phyloP scores from a whole-genome alignment of 2,113 vertebrate species.

The Colistium nudipinnis region DNA sequence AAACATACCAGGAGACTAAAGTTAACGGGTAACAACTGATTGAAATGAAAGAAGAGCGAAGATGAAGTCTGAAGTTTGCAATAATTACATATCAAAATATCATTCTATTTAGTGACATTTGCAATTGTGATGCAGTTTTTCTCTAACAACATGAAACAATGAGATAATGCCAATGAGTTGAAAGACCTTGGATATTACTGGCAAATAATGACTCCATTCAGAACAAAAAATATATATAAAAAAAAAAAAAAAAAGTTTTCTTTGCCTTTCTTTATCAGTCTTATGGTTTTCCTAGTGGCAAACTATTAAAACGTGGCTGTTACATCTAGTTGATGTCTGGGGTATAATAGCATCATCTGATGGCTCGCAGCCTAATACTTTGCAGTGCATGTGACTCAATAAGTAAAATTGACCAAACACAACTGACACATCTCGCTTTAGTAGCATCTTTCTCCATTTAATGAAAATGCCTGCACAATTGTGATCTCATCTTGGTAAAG shows the following conservation, averaged over 20 bases:
- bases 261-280: too few relatives aligned
- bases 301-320: conserved; percentile 4
- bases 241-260: not conserved
- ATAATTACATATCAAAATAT: too few relatives aligned
- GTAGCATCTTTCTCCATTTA: conserved; percentile 23
- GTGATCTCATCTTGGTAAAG: conserved; percentile 31
- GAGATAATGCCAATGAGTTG: not conserved
- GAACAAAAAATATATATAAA: not conserved
- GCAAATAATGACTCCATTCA: not conserved
- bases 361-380: conserved; percentile 46
- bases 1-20: not conserved
- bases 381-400: conserved; percentile 60
- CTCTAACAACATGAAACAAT: not conserved
- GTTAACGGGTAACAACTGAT: conserved; percentile 15
- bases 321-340: conserved; percentile 38
- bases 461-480: conserved; percentile 2
- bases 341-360: conserved; percentile 58
- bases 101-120: too few relatives aligned
- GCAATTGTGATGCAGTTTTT: not conserved
- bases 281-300: not conserved
- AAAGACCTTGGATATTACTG: not conserved
- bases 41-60: conserved; percentile 7
- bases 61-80: too few relatives aligned
- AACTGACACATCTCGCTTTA: conserved; percentile 46
- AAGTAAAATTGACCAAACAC: conserved; percentile 51